phyloP scores from a whole-genome alignment of 2,113 vertebrate species.

The Neotoma lepida region DNA sequence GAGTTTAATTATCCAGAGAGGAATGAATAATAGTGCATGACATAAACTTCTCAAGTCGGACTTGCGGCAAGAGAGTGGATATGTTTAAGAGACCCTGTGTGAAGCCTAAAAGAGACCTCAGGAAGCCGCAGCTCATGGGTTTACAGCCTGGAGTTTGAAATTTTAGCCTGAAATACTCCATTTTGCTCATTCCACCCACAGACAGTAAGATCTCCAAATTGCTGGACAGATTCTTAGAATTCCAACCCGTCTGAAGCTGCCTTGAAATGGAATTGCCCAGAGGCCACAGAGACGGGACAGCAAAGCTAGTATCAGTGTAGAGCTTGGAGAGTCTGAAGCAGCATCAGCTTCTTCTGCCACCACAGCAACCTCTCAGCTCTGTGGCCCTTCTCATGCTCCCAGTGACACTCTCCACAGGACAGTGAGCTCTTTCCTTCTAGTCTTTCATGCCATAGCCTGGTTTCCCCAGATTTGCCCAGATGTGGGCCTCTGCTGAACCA shows the following conservation, averaged over 20 bases:
- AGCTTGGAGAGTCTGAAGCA: neutral
- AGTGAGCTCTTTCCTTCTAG: neutral
- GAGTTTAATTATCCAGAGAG: constrained; percentile 27
- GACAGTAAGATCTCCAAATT: constrained; percentile 28
- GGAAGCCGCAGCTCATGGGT: neutral
- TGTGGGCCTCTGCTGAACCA: neutral
- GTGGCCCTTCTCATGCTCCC: neutral
- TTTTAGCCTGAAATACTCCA: neutral
- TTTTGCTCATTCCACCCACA: constrained; percentile 31
- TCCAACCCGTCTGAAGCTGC: constrained; percentile 23
- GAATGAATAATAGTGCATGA: neutral
- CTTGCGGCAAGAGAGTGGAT: neutral
- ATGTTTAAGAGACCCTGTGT: neutral
- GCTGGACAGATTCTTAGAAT: constrained; percentile 49
- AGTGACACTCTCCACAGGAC: neutral
- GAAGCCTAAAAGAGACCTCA: neutral
- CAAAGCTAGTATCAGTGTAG: neutral
- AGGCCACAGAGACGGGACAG: neutral
- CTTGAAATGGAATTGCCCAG: constrained; percentile 42
- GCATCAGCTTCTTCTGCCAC: neutral
- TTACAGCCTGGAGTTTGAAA: constrained; percentile 9
- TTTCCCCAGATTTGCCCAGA: neutral
- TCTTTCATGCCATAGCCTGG: neutral
- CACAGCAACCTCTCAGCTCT: neutral
- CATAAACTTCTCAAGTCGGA: neutral